Evolutionary conservation across 2,797 vertebrate genomes (phyloP), one percentile per base, ranked within the genome.

Genomic region (Platalea minor): DNA sequence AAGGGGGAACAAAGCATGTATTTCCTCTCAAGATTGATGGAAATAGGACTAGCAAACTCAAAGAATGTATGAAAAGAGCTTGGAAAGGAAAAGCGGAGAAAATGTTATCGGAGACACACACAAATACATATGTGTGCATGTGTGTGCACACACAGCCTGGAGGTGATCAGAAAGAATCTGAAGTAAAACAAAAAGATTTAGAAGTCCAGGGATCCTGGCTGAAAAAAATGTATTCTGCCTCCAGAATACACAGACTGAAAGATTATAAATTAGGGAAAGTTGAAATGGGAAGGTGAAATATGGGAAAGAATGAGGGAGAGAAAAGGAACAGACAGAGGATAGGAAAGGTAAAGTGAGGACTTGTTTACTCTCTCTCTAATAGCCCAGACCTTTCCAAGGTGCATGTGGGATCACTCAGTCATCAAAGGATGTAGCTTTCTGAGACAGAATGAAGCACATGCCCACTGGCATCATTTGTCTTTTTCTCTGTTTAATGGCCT

Each of bases 401-500:
- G 50, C 48, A 28, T 12, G 41, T 48, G 84, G 76, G 65, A 95
- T 93, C 87, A 84, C 37, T 57, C 85, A 86, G 67, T 70, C 88
- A 81, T 45, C 76, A 81, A 89, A 83, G 73, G 57, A 43, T 23
- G n/a, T 37, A 83, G 51, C 78, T 79, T 73, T 51, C 78, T 41
- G 76, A 89, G 65, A 43, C 35, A 85, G 92, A 85, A 89, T 48
- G 83, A 74, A 88, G 75, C 61, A 91, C 72, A 41, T n/a, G 33
- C 46, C 61, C 17, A 12, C 26, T 48, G 84, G 35, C 68, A 88
- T 81, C 37, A 91, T 89, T 95, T 89, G 65, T 80, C 92, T 89
- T 87, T 77, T 70, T 74, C 57, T 93, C 57, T 94, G 2, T 94
- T 93, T 92, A 95, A 87, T 90, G 48, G 45, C 29, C 53, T 87